phyloP scores from a whole-genome alignment of 1,140 invertebrate genomes.

The Cyphomyrmex costatus region DNA sequence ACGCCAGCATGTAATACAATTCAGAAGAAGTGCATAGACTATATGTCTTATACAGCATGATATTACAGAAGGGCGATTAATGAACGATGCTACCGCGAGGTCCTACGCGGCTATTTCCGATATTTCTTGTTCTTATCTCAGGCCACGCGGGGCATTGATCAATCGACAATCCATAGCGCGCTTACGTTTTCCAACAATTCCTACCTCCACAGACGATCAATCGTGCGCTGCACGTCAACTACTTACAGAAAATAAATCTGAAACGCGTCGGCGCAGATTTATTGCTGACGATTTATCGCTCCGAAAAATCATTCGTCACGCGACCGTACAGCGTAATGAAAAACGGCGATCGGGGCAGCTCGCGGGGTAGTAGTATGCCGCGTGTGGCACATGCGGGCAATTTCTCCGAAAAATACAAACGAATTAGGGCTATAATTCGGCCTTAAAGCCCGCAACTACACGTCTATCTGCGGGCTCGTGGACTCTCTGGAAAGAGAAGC shows the following conservation, averaged over 20 bases:
- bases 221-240: constrained; percentile 55
- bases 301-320: constrained; percentile 62
- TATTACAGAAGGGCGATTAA: constrained; percentile 54
- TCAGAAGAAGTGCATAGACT: constrained; percentile 4
- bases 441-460: constrained; percentile 17
- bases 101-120: constrained; percentile 36
- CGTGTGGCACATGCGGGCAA: constrained; percentile 14
- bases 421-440: constrained; percentile 50
- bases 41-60: constrained; percentile 7
- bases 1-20: constrained; percentile 20
- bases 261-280: constrained; percentile 62
- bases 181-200: constrained; percentile 59
- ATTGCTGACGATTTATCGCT: constrained; percentile 61
- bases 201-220: constrained; percentile 49
- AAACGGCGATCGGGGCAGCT: constrained; percentile 29
- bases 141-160: constrained; percentile 35
- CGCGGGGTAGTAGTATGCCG: not conserved
- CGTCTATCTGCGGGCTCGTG: not conserved
- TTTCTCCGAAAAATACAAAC: constrained; percentile 48
- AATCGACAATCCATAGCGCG: constrained; percentile 53
- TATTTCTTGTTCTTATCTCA: constrained; percentile 57
- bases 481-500: not conserved
- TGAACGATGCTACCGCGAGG: constrained; percentile 16
- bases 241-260: constrained; percentile 65
- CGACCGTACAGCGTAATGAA: constrained; percentile 51